Evolutionary conservation across 2,113 vertebrate genomes (phyloP), one percentile per base, ranked within the genome.

Genomic region (Myotis yumanensis): DNA sequence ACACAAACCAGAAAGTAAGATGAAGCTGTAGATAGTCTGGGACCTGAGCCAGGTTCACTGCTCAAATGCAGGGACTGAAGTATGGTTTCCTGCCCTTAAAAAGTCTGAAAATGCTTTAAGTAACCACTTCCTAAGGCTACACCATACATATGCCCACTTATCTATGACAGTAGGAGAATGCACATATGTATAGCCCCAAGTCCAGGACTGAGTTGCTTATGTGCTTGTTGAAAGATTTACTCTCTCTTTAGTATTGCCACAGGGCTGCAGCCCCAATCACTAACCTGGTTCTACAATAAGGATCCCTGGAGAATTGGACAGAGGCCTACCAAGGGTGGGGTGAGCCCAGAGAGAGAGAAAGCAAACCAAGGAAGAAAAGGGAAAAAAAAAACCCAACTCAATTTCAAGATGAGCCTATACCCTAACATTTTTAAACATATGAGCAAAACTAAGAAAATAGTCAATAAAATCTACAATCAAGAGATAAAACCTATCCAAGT

Each of bases 1-100:
- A 85, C 18, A 73, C 48, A 89, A 95, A 89, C 43, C 72, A 92
- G 52, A 64, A 92, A 89, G 35, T 62, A 73, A 37, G 77, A n/a
- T 77, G 22, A 89, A 92, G 51, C 22, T 71, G 22, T 62, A 62
- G 77, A 71, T 23, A 28, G 52, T 62, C 71, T 95, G 51, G 40
- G 28, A 83, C 51, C 32, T 22, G 0, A 84, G 59, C 40, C 51
- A 64, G 64, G 23, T 52, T 84, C 32, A 88, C 77, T 62, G 48
- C 71, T 89, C 71, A 83, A 89, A 92, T 43, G 23, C 40, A 88
- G 76, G 57, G 32, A 75, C 46, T 43, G 10, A 16, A 48, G 18
- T 43, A 75, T n/a, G 18, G 28, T 91, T 91, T 91, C 64, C 32
- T 87, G n/a, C 6, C 32, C 54, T 91, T 86, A 82, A 82, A 87